These are phyloP conservation scores for Caloenas nicobarica DNA, from an alignment of 2,113 vertebrate species.

Conservation along the genomic window DNA sequence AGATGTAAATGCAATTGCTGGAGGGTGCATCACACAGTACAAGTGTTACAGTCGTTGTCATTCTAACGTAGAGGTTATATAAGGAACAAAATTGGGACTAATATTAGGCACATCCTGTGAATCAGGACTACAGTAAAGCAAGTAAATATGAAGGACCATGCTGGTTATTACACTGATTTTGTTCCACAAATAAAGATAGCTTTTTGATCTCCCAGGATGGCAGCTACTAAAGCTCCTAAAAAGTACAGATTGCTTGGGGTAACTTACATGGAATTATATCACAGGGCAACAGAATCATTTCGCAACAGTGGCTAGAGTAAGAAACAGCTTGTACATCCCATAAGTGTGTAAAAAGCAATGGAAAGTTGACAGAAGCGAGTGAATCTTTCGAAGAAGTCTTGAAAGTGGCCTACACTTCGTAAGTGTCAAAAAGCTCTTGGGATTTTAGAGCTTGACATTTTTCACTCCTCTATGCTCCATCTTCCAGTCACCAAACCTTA, in stretches of 20 bases:
- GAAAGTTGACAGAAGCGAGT: neutral
- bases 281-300: neutral
- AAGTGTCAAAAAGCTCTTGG: neutral
- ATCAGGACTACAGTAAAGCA: neutral
- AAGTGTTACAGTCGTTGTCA: neutral
- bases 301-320: neutral
- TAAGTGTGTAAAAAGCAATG: neutral
- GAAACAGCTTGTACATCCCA: neutral
- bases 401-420: neutral
- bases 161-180: neutral
- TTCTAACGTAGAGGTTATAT: neutral
- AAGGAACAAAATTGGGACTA: neutral
- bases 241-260: neutral
- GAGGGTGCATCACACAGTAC: neutral
- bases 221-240: neutral
- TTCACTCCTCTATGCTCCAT: neutral
- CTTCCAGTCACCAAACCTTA: neutral
- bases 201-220: neutral
- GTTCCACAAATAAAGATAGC: neutral
- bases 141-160: neutral
- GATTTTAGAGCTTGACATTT: accelerated
- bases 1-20: neutral
- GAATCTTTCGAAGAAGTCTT: neutral
- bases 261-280: neutral
- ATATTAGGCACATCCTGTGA: neutral